Evolutionary conservation across 2,797 vertebrate genomes (phyloP).

Genomic region (Nyctalus aviator): DNA sequence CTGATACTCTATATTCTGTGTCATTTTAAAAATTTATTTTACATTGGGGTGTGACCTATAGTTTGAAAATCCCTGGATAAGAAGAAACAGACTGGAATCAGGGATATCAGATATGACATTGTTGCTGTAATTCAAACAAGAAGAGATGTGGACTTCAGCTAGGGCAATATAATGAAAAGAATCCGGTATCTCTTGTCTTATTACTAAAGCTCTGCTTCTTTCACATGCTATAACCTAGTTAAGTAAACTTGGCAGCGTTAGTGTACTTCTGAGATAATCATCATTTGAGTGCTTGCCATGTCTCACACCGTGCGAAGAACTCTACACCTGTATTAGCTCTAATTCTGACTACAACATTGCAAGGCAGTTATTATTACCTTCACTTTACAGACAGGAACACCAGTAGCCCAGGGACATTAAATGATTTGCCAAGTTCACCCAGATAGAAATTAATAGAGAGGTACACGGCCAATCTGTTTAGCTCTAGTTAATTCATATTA

Average conservation of each 20-base stretch:
- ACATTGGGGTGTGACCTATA: background rate
- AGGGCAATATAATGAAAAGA: constrained; percentile 11
- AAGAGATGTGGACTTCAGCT: background rate
- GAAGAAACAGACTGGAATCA: constrained; percentile 1
- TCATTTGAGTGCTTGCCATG: background rate
- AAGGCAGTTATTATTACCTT: background rate
- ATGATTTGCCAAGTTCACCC: background rate
- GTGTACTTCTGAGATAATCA: constrained; percentile 1
- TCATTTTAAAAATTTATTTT: constrained; percentile 36
- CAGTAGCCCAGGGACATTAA: background rate
- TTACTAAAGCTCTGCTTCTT: constrained; percentile 34
- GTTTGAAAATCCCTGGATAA: background rate
- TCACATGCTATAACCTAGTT: background rate
- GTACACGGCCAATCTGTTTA: background rate
- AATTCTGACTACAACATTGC: constrained; percentile 21
- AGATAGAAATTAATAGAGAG: constrained; percentile 11
- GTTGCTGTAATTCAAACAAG: constrained; percentile 30
- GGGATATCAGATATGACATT: background rate
- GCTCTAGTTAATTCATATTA: background rate
- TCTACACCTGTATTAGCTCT: background rate
- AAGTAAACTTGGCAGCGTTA: constrained; percentile 1
- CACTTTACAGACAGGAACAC: background rate
- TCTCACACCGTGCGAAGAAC: constrained; percentile 35
- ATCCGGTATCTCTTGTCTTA: constrained; percentile 26
- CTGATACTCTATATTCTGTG: background rate